Evolutionary conservation across 1,140 invertebrate genomes (phyloP).

Genomic region (Drusus annulatus): DNA sequence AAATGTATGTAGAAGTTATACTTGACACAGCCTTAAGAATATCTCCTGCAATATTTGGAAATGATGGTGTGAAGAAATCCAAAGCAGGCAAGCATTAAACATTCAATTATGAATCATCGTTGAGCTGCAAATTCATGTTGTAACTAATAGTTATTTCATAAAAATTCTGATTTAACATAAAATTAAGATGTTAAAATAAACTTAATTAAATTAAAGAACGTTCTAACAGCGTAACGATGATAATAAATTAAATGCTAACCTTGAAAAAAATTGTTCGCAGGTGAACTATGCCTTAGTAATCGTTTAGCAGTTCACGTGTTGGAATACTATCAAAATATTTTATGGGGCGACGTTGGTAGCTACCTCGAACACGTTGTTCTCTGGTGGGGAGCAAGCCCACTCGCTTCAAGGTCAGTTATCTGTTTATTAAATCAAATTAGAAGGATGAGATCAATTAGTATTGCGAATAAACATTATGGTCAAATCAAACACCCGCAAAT

Average conservation of each 20-base stretch:
- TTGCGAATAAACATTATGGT: too few species aligned
- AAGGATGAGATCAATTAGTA: too few species aligned
- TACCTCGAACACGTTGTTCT: slow-evolving; percentile 84
- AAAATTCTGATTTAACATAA: too few species aligned
- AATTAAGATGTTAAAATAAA: too few species aligned
- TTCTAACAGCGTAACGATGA: too few species aligned
- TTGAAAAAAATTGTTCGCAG: slow-evolving; percentile 58
- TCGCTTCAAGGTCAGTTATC: slow-evolving; percentile 72
- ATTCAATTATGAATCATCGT: too few species aligned
- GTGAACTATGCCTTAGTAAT: slow-evolving; percentile 66
- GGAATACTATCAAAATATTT: slow-evolving; percentile 69
- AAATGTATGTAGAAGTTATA: slow-evolving; percentile 70
- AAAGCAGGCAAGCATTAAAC: slow-evolving; percentile 46
- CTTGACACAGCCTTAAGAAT: slow-evolving; percentile 68
- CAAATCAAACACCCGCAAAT: too few species aligned
- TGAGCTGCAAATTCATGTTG: too few species aligned
- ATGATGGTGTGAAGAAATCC: slow-evolving; percentile 67
- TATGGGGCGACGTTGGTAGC: slow-evolving; percentile 83
- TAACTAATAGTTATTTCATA: too few species aligned
- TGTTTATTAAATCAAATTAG: background rate
- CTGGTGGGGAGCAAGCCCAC: slow-evolving; percentile 82
- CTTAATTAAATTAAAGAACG: too few species aligned
- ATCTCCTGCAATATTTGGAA: slow-evolving; percentile 64
- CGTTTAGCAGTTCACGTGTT: slow-evolving; percentile 68
- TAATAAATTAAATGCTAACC: too few species aligned